A percentile compares a stretch with the other conserved stretches of the same genome.
Conservation (phyloP, 2,113 vertebrate species). For the Dasyornis broadbenti region DNA sequence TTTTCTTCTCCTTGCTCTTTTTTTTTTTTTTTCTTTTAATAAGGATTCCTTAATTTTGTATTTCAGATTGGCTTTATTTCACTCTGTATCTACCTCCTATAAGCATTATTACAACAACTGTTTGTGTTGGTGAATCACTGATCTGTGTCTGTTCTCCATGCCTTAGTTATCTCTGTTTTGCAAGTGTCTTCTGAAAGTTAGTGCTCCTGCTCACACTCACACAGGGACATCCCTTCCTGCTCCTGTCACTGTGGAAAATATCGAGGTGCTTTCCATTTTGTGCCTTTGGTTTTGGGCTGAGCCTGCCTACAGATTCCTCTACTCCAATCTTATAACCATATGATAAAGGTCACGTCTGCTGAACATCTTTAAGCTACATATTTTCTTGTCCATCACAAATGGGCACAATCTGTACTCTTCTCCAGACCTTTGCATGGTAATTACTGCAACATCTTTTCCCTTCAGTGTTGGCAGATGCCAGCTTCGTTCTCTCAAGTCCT, state of each 20-base stretch:
- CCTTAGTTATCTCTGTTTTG: not conserved
- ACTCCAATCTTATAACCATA: not conserved
- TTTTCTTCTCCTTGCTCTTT: no score
- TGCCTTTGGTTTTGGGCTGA: not conserved
- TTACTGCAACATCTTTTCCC: not conserved
- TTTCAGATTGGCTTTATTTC: not conserved
- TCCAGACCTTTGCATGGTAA: not conserved
- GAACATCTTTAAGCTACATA: not conserved
- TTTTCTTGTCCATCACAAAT: not conserved
- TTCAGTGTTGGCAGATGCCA: not conserved
- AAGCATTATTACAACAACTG: not conserved
- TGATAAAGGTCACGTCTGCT: not conserved
- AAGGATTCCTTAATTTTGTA: not conserved
- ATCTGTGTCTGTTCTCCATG: not conserved
- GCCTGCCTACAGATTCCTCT: not conserved
- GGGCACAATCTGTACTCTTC: not conserved
- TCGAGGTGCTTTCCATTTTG: not conserved
- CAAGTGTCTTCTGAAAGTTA: not conserved
- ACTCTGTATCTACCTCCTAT: not conserved
- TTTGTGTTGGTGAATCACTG: not conserved
- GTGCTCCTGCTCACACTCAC: not conserved
- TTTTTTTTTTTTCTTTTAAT: not conserved
- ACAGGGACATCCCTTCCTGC: not conserved
- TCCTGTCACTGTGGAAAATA: not conserved
- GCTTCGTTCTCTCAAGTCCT: not conserved